These are phyloP conservation scores for Pangasius sanitwongsei DNA, from an alignment of 2,797 vertebrate genomes.

Conservation along the genomic window DNA sequence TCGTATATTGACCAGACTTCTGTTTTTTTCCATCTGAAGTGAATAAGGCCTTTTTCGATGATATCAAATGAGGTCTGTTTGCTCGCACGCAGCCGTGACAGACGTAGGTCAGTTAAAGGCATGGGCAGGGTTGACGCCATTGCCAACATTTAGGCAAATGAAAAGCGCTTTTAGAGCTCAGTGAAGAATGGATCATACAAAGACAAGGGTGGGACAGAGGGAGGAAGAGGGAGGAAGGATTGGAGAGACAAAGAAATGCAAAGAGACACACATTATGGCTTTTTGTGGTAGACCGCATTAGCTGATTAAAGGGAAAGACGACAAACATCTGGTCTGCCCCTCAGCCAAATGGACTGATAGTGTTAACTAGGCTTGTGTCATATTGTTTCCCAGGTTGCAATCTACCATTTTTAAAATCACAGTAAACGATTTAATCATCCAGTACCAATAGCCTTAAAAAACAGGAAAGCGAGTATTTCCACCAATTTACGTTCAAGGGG, in stretches of 20 bases:
- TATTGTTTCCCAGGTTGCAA: background rate
- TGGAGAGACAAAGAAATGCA: conserved; percentile 12
- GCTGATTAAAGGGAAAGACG: conserved; percentile 17
- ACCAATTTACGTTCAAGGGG: background rate
- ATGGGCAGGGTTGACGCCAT: conserved; percentile 27
- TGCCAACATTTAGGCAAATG: conserved; percentile 26
- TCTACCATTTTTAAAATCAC: background rate
- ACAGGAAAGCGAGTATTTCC: background rate
- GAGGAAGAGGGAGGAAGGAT: background rate
- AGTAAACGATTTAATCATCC: too few relatives aligned
- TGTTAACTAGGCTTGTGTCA: background rate
- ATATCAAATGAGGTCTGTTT: conserved; percentile 51
- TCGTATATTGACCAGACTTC: conserved; percentile 41
- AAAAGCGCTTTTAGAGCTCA: conserved; percentile 42
- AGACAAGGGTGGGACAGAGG: conserved; percentile 10
- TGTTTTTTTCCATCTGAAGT: conserved; percentile 17
- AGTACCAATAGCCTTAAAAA: background rate
- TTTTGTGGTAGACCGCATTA: conserved; percentile 25
- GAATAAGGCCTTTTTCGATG: conserved; percentile 54
- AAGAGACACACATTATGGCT: conserved; percentile 4
- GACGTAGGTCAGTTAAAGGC: conserved; percentile 34
- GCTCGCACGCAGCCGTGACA: conserved; percentile 7
- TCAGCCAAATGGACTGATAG: conserved; percentile 17
- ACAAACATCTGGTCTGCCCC: conserved; percentile 24
- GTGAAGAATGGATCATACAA: conserved; percentile 27